Evolutionary conservation across 2,888 invertebrate genomes (phyloP), one percentile per base, ranked within the genome.

Genomic region (Embidobia sp.): DNA sequence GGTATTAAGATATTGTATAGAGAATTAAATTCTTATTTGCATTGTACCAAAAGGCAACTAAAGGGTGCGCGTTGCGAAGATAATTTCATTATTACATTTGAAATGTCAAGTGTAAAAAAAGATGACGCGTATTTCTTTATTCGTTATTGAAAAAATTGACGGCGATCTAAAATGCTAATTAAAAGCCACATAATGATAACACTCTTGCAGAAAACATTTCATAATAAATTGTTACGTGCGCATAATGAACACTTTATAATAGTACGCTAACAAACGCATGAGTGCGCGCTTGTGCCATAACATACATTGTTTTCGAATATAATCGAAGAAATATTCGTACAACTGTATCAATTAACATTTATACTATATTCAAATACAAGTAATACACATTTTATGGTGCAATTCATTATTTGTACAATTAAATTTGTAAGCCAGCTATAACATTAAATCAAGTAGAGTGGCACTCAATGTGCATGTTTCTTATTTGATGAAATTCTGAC

Each of bases 141-240:
- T n/a, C n/a, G n/a, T n/a, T n/a, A n/a, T n/a, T n/a, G n/a, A n/a
- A n/a, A n/a, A n/a, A n/a, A n/a, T n/a, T n/a, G n/a, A n/a, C n/a
- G n/a, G n/a, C n/a, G n/a, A n/a, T n/a, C n/a, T n/a, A n/a, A n/a
- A 57, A 69, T 69, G 69, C 40, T 69, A 69, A 69, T 59, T 59
- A 27, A 57, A 57, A 59, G 42, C 19, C 19, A n/a, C n/a, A 26
- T 61, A 70, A 44, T 70, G 33, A 35, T 27, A 27, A 11, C 19
- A 33, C 29, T 13, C 16, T 11, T 7, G 33, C 27, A 35, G 31
- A 26, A 37, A 33, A 35, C 26, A 33, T 61, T 70, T 61, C 70
- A 46, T 53, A 31, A 61, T 29, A 37, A 33, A 27, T 46, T 10
- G 51, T 70, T 61, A 51, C 51, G 70, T 53, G 53, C 61, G 44